These are phyloP conservation scores for Listronotus oregonensis DNA, from an alignment of 1,140 invertebrate species.

Conservation along the genomic window DNA sequence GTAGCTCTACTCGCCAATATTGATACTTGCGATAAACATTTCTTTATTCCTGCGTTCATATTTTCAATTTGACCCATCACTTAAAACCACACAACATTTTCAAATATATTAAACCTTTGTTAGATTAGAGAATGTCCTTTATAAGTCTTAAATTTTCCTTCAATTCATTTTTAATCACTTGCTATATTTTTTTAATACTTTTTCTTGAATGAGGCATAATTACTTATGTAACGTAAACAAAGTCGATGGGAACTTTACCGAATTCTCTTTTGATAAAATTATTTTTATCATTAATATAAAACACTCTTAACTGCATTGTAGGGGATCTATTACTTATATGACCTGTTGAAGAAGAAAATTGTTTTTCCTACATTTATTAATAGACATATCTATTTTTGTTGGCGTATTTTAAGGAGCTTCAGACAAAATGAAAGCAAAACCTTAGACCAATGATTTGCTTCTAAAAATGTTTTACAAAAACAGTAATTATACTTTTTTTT, in stretches of 20 bases:
- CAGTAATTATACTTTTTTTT: too few species aligned
- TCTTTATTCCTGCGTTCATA: conserved; percentile 62
- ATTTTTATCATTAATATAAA: neutral
- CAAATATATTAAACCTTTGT: neutral
- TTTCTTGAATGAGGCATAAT: too few species aligned
- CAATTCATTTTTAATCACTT: too few species aligned
- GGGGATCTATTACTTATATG: neutral
- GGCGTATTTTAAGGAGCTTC: too few species aligned
- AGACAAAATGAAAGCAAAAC: too few species aligned
- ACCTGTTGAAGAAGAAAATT: neutral
- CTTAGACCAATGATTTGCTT: too few species aligned
- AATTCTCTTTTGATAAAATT: conserved; percentile 13
- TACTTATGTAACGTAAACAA: neutral
- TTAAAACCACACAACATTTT: neutral
- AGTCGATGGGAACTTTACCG: neutral
- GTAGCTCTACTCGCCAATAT: conserved; percentile 72
- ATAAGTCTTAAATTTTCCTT: too few species aligned
- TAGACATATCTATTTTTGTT: neutral
- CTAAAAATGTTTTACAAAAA: too few species aligned
- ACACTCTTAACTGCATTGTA: neutral
- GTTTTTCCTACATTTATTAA: conserved; percentile 2
- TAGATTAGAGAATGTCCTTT: neutral
- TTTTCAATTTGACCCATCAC: conserved; percentile 8
- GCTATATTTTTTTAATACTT: too few species aligned
- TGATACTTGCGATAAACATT: conserved; percentile 73